Evolutionary conservation across 2,797 vertebrate genomes (phyloP).

Genomic region (Eulemur mongoz): DNA sequence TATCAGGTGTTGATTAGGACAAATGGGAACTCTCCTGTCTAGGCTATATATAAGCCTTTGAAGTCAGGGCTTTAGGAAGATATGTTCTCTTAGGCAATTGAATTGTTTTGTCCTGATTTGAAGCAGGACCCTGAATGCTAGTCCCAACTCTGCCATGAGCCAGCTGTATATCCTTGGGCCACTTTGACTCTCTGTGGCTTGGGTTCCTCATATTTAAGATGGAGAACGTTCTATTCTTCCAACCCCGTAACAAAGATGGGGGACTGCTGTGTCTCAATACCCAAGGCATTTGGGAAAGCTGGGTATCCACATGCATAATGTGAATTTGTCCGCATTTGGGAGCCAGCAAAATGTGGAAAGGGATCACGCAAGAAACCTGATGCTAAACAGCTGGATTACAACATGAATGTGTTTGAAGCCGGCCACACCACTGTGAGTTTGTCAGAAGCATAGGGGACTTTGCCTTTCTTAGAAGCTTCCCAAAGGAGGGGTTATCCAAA

Average conservation of each 20-base stretch:
- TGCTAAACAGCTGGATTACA: constrained; percentile 63
- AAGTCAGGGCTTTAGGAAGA: not conserved
- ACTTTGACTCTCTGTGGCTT: not conserved
- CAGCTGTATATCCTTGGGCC: not conserved
- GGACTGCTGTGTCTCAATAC: constrained; percentile 25
- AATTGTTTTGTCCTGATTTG: constrained; percentile 34
- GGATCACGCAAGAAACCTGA: constrained; percentile 62
- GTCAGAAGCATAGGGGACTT: constrained; percentile 47
- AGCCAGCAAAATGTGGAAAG: constrained; percentile 56
- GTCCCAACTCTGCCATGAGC: not conserved
- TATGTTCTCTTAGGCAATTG: not conserved
- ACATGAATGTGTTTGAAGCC: constrained; percentile 43
- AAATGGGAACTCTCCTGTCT: not conserved
- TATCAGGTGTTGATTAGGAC: not conserved
- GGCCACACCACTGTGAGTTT: constrained; percentile 43
- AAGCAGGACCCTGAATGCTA: not conserved
- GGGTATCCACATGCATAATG: constrained; percentile 23
- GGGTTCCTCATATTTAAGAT: constrained; percentile 4
- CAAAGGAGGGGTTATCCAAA: constrained; percentile 53
- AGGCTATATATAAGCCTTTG: not conserved
- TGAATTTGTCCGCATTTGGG: constrained; percentile 51
- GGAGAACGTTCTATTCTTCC: constrained; percentile 40
- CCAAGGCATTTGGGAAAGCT: constrained; percentile 27
- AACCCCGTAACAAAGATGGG: not conserved
- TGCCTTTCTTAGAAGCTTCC: constrained; percentile 57